phyloP scores from a whole-genome alignment of 2,113 vertebrate species.

The Uria aalge region DNA sequence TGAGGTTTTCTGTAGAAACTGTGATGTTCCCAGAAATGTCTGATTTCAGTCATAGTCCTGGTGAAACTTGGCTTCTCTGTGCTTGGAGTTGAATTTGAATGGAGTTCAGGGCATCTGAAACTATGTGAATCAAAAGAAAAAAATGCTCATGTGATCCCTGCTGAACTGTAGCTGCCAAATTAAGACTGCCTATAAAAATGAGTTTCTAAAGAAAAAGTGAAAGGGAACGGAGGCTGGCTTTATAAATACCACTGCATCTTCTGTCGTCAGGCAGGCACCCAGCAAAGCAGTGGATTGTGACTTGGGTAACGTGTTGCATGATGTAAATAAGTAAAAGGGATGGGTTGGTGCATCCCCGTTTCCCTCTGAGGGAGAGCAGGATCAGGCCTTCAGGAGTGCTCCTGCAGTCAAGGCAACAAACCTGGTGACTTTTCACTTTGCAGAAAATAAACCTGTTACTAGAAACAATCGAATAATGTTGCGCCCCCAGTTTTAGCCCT shows the following conservation, averaged over 20 bases:
- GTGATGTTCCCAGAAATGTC: conserved; percentile 13
- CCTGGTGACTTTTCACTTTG: not conserved
- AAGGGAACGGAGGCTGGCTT: not conserved
- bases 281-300: not conserved
- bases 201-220: not conserved
- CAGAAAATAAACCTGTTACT: not conserved
- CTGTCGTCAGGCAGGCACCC: not conserved
- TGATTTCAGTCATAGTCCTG: conserved; percentile 14
- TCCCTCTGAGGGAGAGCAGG: not conserved
- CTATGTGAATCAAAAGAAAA: conserved; percentile 33
- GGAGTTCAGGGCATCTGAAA: conserved; percentile 25
- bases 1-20: conserved; percentile 31
- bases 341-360: not conserved
- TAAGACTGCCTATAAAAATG: not conserved
- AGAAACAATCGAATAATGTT: not conserved
- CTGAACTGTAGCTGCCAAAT: conserved; percentile 38
- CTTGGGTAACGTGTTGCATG: not conserved
- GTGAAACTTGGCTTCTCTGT: conserved; percentile 29
- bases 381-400: not conserved
- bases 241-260: not conserved
- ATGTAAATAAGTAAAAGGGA: not conserved
- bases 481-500: not conserved
- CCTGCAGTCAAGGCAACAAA: not conserved
- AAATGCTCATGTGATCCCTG: conserved; percentile 25
- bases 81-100: conserved; percentile 7